Base-by-base conservation (phyloP, 2,113 vertebrate species). In the Notechis scutatus region DNA sequence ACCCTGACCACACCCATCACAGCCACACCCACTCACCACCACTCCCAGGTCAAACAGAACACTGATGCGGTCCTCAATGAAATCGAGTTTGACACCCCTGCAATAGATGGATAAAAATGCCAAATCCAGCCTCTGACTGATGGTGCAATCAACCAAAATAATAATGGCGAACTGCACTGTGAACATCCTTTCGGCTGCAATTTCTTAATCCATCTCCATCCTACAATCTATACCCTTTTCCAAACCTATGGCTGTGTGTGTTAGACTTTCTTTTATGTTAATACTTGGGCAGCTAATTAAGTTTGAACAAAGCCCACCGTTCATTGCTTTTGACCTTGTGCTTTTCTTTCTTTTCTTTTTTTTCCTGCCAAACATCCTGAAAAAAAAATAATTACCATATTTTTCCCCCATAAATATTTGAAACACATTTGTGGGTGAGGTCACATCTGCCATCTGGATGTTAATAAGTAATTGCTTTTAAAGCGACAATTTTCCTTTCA, bases 401-500 rank as follows among this genome's bases (percentile, higher is more conserved):
- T 64, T 47, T 12, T 20, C 1, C 47, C 61, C 47, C 85, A 61
- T 92, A 74, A 87, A 61, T 61, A 45, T 4, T 87, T 12, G n/a
- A 81, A 89, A 45, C 23, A 18, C 42, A 5, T 91, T 85, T 95
- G 45, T 86, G 18, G 1, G 29, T 29, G 18, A 2, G 29, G 12
- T 55, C 61, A 24, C 12, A 29, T 90, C 90, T 94, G 57, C 1
- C 1, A 12, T 10, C 85, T 95, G 47, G 42, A 74, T 90, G 92
- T 94, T 93, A 39, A 90, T 39, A 92, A 85, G 81, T 50, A 59
- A 59, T 55, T 50, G 81, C 81, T 87, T 45, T 74, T 59, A 34
- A 85, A 92, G 10, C 50, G 14, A 45, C 24, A 14, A 11, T 74
- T 54, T 55, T 55, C 61, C 61, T 74, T 54, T 59, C 42, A 56